A percentile compares a stretch with the other conserved stretches of the same genome.
phyloP scores from a whole-genome alignment of 2,888 invertebrate genomes.

The Heliconius sara region DNA sequence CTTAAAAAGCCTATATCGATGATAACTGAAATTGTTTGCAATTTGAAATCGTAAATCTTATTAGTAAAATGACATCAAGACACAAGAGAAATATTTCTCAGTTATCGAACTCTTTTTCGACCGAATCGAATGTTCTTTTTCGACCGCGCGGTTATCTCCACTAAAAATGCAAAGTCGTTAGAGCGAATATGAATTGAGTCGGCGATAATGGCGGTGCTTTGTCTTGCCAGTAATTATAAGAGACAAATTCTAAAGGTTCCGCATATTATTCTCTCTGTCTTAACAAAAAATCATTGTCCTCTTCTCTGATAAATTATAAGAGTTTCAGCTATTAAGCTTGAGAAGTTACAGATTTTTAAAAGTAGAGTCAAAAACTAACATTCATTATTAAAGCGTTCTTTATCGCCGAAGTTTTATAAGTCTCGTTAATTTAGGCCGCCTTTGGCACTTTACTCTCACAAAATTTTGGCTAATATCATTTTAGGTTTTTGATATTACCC shows the following conservation, averaged over 20 bases:
- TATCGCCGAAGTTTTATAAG: constrained; percentile 19
- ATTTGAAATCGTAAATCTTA: not conserved
- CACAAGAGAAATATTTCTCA: constrained; percentile 2
- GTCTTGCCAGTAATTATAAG: constrained; percentile 49
- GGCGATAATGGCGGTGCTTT: constrained; percentile 41
- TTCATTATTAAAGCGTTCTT: constrained; percentile 30
- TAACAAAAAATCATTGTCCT: constrained; percentile 48
- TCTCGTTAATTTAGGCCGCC: constrained; percentile 10
- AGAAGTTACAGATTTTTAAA: constrained; percentile 16
- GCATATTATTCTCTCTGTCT: constrained; percentile 54
- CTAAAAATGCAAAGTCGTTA: constrained; percentile 42
- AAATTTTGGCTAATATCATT: constrained; percentile 20
- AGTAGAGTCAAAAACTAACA: constrained; percentile 27
- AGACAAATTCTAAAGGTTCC: constrained; percentile 53
- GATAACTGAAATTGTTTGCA: not conserved
- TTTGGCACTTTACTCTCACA: constrained; percentile 5
- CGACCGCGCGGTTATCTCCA: constrained; percentile 19
- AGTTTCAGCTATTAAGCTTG: constrained; percentile 25
- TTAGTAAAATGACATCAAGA: not conserved
- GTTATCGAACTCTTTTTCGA: not conserved
- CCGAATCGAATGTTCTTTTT: constrained; percentile 22
- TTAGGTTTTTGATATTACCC: constrained; percentile 14
- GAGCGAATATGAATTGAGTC: constrained; percentile 41
- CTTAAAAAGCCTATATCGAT: not conserved
- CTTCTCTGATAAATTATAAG: constrained; percentile 36